These are phyloP conservation scores for Drosophila watanabei DNA, from an alignment of 1,140 invertebrate species.

Conservation along the genomic window DNA sequence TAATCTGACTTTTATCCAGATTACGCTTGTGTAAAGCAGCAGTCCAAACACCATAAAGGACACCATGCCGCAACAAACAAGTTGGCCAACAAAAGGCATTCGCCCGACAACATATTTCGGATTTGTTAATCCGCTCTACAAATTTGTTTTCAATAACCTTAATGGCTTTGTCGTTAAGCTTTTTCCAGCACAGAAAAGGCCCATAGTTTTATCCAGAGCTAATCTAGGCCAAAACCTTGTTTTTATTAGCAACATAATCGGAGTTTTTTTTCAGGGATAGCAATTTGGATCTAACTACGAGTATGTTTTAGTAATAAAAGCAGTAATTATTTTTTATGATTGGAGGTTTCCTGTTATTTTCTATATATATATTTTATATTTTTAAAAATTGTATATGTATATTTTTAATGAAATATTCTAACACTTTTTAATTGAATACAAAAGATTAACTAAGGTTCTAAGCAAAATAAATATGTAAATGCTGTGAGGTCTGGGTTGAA, in stretches of 20 bases:
- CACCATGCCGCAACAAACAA: conserved; percentile 21
- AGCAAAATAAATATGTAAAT: background rate
- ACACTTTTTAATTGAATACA: background rate
- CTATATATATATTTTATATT: background rate
- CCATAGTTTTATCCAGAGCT: background rate
- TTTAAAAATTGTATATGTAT: background rate
- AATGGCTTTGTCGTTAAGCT: conserved; percentile 19
- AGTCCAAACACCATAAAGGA: conserved; percentile 19
- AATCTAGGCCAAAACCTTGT: conserved; percentile 6
- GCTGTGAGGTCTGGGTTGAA: background rate
- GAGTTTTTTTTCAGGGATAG: background rate
- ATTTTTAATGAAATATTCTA: background rate
- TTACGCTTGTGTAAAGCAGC: conserved; percentile 14
- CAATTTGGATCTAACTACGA: background rate
- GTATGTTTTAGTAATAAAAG: background rate
- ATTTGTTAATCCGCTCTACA: conserved; percentile 29
- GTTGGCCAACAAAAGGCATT: background rate
- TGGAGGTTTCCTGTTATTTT: no score
- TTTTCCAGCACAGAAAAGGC: conserved; percentile 10
- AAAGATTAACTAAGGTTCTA: rapidly evolving
- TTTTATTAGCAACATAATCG: background rate
- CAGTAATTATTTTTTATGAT: no score
- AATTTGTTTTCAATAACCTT: conserved; percentile 38
- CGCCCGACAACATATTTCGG: conserved; percentile 8
- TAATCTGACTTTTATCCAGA: conserved; percentile 32